phyloP scores from a whole-genome alignment of 2,888 invertebrate genomes.

The Chrysomela aeneicollis region DNA sequence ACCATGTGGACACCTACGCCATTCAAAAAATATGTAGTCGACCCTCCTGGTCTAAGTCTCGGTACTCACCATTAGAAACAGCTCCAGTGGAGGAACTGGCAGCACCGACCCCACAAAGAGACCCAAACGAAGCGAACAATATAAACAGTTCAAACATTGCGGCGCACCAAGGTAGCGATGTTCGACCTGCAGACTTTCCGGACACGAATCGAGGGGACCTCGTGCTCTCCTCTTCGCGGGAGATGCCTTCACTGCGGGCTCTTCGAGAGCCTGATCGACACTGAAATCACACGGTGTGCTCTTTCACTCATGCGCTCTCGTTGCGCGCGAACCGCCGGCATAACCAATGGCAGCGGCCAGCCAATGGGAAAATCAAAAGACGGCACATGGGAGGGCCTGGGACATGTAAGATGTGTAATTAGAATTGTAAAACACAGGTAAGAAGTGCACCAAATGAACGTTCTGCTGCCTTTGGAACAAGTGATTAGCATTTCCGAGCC shows the following conservation, averaged over 20 bases:
- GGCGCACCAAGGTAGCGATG: neutral
- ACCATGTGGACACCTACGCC: constrained; percentile 52
- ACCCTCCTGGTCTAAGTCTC: constrained; percentile 38
- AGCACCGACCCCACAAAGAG: constrained; percentile 46
- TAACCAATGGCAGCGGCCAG: constrained; percentile 59
- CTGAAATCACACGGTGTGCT: constrained; percentile 54
- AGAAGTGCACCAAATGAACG: constrained; percentile 34
- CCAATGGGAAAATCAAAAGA: constrained; percentile 61
- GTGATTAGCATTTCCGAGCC: constrained; percentile 23
- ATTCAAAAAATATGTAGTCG: constrained; percentile 52
- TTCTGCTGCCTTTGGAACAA: constrained; percentile 29
- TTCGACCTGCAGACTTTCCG: neutral
- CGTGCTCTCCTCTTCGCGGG: constrained; percentile 46
- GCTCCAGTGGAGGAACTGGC: constrained; percentile 50
- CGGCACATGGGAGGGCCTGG: constrained; percentile 60
- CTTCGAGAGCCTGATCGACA: constrained; percentile 51
- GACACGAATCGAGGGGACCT: constrained; percentile 37
- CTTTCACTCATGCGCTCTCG: constrained; percentile 58
- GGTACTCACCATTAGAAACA: constrained; percentile 53
- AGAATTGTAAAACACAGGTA: constrained; percentile 57
- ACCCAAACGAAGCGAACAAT: constrained; percentile 44
- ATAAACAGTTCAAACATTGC: constrained; percentile 19
- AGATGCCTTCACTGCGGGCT: constrained; percentile 46
- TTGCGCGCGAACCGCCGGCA: constrained; percentile 48
- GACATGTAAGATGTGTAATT: constrained; percentile 61